A percentile compares a stretch with the other conserved stretches of the same genome.
Conservation (phyloP, 2,888 invertebrate species). For the Didymodactylos carnosus region DNA sequence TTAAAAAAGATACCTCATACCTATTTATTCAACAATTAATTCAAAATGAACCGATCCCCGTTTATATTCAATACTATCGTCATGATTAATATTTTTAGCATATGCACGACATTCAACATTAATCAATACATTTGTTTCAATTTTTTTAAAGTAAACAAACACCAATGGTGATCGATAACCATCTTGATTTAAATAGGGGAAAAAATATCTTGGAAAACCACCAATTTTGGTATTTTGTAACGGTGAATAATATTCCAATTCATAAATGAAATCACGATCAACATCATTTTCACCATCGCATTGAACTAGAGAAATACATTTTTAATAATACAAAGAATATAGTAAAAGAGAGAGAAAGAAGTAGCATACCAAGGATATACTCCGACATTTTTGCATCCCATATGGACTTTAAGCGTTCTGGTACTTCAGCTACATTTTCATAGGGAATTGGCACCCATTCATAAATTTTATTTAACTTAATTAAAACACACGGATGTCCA, state of each 20-base stretch:
- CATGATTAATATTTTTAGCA: slow-evolving; percentile 22
- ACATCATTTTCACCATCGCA: slow-evolving; percentile 14
- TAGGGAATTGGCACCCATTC: slow-evolving; percentile 10
- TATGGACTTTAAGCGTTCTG: slow-evolving; percentile 2
- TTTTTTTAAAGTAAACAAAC: slow-evolving; percentile 12
- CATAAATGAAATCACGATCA: slow-evolving; percentile 5
- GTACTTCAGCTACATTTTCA: slow-evolving; percentile 5
- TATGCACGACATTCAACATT: slow-evolving; percentile 13
- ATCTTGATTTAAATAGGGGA: slow-evolving; percentile 13
- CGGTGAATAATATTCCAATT: slow-evolving; percentile 7
- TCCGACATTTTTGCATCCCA: no score
- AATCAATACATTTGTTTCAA: slow-evolving; percentile 12
- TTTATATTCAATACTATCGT: slow-evolving; percentile 52
- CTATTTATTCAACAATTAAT: slow-evolving; percentile 70
- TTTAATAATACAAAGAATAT: neutral
- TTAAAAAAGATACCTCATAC: no score
- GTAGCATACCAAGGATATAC: neutral
- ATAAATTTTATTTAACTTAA: slow-evolving; percentile 14
- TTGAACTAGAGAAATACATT: neutral
- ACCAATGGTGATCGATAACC: slow-evolving; percentile 13
- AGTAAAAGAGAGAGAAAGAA: neutral
- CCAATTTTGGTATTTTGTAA: slow-evolving; percentile 3
- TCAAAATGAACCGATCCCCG: slow-evolving; percentile 83
- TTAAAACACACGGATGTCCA: slow-evolving; percentile 11
- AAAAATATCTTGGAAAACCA: slow-evolving; percentile 13